Evolutionary conservation across 2,797 vertebrate genomes (phyloP).

Genomic region (Nyctibius grandis): DNA sequence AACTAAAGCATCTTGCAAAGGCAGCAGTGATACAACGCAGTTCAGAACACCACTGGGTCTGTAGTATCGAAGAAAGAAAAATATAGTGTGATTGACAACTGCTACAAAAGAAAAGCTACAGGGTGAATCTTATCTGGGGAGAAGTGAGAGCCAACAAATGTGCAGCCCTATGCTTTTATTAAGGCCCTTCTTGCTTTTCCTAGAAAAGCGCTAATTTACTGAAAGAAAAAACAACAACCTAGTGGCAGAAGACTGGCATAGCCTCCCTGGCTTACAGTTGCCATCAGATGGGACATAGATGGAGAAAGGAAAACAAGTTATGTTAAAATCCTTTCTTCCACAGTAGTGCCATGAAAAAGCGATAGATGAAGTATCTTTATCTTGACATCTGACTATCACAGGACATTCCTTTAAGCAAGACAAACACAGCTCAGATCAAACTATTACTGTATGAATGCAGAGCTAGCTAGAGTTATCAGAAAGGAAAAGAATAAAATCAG

Average conservation of each 20-base stretch:
- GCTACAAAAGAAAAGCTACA: background rate
- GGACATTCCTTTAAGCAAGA: background rate
- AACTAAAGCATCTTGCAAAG: background rate
- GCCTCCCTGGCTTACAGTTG: background rate
- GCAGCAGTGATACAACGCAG: background rate
- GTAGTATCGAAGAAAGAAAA: background rate
- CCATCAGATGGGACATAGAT: background rate
- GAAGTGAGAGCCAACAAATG: background rate
- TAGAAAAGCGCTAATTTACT: background rate
- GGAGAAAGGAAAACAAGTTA: background rate
- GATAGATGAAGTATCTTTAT: background rate
- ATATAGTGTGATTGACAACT: background rate
- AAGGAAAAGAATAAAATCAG: background rate
- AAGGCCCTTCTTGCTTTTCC: background rate
- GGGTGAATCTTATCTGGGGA: background rate
- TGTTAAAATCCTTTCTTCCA: too few relatives aligned
- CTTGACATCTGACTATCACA: background rate
- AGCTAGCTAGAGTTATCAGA: background rate
- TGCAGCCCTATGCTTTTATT: background rate
- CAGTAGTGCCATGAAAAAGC: too few relatives aligned
- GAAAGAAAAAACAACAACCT: background rate
- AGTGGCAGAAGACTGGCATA: background rate
- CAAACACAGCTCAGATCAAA: background rate
- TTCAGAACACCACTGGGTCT: background rate
- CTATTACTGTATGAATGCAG: background rate